Evolutionary conservation across 2,797 vertebrate genomes (phyloP).

Genomic region (Sebastes glaucus): DNA sequence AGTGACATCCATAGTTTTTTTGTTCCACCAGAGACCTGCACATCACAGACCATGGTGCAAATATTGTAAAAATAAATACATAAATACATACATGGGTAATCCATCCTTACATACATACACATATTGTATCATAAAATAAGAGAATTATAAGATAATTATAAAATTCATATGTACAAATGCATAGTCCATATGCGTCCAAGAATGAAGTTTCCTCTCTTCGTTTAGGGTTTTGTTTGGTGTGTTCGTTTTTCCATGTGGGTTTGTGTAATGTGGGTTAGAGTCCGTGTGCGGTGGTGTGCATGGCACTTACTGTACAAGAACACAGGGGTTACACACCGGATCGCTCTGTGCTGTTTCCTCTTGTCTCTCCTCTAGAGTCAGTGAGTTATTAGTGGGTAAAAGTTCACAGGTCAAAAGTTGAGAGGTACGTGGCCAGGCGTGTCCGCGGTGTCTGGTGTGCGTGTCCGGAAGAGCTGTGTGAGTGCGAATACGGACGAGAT

Average conservation of each 20-base stretch:
- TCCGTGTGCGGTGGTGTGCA: slow-evolving; percentile 75
- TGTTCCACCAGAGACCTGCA: slow-evolving; percentile 69
- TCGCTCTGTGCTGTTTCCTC: slow-evolving; percentile 67
- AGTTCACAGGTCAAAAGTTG: slow-evolving; percentile 78
- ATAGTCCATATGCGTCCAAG: slow-evolving; percentile 81
- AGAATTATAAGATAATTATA: slow-evolving; percentile 84
- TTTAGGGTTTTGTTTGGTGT: slow-evolving; percentile 50
- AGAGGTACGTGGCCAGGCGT: slow-evolving; percentile 76
- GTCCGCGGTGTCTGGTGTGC: slow-evolving; percentile 72
- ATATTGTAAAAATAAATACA: slow-evolving; percentile 86
- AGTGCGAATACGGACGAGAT: slow-evolving; percentile 92
- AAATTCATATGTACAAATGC: slow-evolving; percentile 84
- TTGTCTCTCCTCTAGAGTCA: slow-evolving; percentile 40
- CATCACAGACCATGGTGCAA: slow-evolving; percentile 79
- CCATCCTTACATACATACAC: slow-evolving; percentile 79
- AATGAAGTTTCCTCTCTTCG: slow-evolving; percentile 43
- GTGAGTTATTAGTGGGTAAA: slow-evolving; percentile 41
- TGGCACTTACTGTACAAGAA: slow-evolving; percentile 83
- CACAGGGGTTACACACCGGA: slow-evolving; percentile 76
- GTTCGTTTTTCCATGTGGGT: slow-evolving; percentile 39
- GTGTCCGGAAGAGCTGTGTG: slow-evolving; percentile 91
- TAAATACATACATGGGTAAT: slow-evolving; percentile 84
- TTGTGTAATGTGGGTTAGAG: slow-evolving; percentile 44
- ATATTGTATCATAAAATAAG: slow-evolving; percentile 85
- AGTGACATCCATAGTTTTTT: slow-evolving; percentile 77